These are phyloP conservation scores for Rhinoptilus africanus DNA, from an alignment of 2,113 vertebrate species.

Conservation along the genomic window DNA sequence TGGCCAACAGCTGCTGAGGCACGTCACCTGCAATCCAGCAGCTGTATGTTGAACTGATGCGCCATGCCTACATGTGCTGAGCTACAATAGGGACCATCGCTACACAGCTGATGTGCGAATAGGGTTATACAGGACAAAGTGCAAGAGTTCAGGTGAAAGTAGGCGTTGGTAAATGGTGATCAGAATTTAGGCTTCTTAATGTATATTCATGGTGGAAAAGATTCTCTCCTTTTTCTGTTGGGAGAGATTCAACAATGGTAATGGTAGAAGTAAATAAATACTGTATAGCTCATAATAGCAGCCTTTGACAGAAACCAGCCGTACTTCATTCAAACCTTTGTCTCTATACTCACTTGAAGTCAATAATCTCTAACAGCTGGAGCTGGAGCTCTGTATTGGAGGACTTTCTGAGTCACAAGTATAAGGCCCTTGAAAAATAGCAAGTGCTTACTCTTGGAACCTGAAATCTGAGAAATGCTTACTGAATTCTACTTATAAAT, in stretches of 20 bases:
- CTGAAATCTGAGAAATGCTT: background rate
- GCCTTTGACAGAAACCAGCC: background rate
- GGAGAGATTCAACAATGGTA: background rate
- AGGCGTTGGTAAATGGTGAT: background rate
- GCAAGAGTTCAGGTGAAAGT: background rate
- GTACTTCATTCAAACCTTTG: background rate
- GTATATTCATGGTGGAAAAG: background rate
- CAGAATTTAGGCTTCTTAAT: background rate
- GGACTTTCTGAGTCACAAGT: background rate
- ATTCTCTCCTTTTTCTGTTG: background rate
- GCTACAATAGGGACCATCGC: background rate
- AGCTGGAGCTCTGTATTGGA: background rate
- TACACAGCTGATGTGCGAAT: background rate
- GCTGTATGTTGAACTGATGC: background rate
- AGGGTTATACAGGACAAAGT: background rate
- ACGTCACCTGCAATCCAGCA: background rate
- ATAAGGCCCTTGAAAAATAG: background rate
- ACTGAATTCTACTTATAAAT: constrained; percentile 12
- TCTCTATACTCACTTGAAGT: background rate
- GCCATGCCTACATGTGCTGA: background rate
- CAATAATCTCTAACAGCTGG: constrained; percentile 38
- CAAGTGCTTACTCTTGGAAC: background rate
- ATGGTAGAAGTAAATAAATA: background rate
- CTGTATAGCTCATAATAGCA: background rate
- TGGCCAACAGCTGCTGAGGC: background rate